These are phyloP conservation scores for Cuculus canorus DNA, from an alignment of 2,797 vertebrate genomes.

Conservation along the genomic window DNA sequence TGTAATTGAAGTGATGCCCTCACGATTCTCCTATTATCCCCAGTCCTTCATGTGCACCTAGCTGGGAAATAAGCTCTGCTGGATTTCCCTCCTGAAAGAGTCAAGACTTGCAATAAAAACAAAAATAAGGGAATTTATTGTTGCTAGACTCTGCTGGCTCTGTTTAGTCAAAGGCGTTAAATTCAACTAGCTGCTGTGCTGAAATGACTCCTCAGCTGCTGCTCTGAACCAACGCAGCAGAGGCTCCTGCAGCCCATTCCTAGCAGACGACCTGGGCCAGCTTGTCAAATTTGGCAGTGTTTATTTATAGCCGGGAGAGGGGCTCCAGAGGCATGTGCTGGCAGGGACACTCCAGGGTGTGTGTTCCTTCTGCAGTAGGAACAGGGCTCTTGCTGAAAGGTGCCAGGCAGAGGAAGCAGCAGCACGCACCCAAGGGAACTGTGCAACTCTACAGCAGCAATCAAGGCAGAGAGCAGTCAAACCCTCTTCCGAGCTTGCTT, in stretches of 20 bases:
- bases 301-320: constrained; percentile 94
- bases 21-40: not conserved
- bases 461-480: not conserved
- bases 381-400: constrained; percentile 56
- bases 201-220: not conserved
- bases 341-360: constrained; percentile 68
- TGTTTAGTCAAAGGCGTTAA: not conserved
- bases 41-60: not conserved
- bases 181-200: not conserved
- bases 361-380: constrained; percentile 49
- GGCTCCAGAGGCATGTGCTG: constrained; percentile 87
- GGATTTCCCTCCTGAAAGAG: not conserved
- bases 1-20: not conserved
- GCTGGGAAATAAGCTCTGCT: not conserved
- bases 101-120: not conserved
- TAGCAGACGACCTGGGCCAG: constrained; percentile 35
- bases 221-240: not conserved
- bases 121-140: not conserved
- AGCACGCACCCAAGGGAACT: not conserved
- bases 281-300: constrained; percentile 73
- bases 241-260: constrained; percentile 38
- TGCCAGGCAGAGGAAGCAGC: constrained; percentile 13
- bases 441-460: not conserved
- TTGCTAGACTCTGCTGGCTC: not conserved
- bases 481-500: too few species aligned